Evolutionary conservation across 2,888 invertebrate species (phyloP).

Genomic region (Elysia crispata): DNA sequence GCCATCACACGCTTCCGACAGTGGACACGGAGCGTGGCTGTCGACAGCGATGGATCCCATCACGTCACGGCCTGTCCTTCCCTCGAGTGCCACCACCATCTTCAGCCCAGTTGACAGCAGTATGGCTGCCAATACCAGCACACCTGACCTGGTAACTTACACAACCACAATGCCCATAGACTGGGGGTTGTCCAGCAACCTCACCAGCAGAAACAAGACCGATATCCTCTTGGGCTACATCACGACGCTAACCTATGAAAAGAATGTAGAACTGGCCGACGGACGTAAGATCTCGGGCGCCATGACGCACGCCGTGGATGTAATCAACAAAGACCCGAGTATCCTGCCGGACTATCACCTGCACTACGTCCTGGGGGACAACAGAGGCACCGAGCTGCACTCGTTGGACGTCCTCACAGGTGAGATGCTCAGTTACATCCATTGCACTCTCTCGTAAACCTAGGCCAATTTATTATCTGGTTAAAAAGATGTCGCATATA

Average conservation of each 20-base stretch:
- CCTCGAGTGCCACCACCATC: background rate
- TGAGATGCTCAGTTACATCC: no score
- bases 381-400: constrained; percentile 42
- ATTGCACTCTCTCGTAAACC: no score
- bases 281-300: constrained; percentile 55
- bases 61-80: background rate
- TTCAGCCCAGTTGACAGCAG: background rate
- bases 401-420: constrained; percentile 52
- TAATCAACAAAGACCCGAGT: constrained; percentile 51
- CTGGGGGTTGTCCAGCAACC: background rate
- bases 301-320: constrained; percentile 53
- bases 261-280: constrained; percentile 45
- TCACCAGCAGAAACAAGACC: background rate
- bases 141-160: background rate
- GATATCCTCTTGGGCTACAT: constrained; percentile 52
- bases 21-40: background rate
- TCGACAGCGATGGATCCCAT: background rate
- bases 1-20: background rate
- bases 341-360: constrained; percentile 52
- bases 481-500: no score
- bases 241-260: constrained; percentile 46
- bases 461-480: no score
- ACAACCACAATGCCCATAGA: background rate
- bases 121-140: background rate
- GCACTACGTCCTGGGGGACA: constrained; percentile 51